phyloP scores from a whole-genome alignment of 2,113 vertebrate species.

The Aegotheles bennettii region DNA sequence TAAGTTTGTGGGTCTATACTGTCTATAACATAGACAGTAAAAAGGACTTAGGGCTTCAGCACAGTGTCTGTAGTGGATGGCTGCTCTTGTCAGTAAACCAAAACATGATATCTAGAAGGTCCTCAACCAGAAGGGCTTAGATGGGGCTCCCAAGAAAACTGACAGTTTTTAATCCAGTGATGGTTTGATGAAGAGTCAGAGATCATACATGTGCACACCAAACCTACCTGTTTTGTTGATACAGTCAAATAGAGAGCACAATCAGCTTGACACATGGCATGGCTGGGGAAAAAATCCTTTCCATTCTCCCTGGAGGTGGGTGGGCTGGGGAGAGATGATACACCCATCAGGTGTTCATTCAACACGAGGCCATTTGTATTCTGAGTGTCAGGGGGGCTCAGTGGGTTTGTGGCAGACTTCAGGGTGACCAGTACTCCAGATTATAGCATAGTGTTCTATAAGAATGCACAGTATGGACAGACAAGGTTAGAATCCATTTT shows the following conservation, averaged over 20 bases:
- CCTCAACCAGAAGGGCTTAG: background rate
- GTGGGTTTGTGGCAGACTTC: background rate
- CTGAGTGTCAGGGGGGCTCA: background rate
- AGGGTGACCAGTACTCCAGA: background rate
- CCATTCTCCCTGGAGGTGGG: background rate
- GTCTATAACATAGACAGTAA: background rate
- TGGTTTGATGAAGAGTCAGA: background rate
- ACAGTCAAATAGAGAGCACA: background rate
- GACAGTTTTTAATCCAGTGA: background rate
- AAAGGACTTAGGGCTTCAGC: background rate
- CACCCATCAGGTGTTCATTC: background rate
- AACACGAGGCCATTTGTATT: background rate
- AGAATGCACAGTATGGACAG: background rate
- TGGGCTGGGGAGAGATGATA: background rate
- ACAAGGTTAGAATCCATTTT: too few species aligned
- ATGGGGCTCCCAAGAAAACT: background rate
- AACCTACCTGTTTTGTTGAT: background rate
- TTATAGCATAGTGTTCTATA: background rate
- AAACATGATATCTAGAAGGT: background rate
- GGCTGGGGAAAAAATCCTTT: background rate
- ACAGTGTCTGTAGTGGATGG: background rate
- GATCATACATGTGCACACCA: background rate
- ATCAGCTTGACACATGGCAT: background rate
- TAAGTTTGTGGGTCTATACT: background rate
- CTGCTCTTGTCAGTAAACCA: background rate